These are phyloP conservation scores for Dallia pectoralis DNA, from an alignment of 2,797 vertebrate species.

Conservation along the genomic window DNA sequence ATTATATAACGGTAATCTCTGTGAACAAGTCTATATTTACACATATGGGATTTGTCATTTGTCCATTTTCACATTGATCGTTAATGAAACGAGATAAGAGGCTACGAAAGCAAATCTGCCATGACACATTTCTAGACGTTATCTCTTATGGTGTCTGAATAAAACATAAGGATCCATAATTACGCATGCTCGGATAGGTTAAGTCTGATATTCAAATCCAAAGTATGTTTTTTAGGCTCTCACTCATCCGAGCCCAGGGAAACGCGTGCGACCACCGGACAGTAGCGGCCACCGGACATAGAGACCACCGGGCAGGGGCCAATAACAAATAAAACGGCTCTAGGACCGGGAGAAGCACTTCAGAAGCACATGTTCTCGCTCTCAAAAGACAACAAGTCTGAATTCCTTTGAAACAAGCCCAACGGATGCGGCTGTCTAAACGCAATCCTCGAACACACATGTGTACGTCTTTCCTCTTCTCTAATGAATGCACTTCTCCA, in stretches of 20 bases:
- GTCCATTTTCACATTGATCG: background rate
- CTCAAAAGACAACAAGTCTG: slow-evolving; percentile 68
- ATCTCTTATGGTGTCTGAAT: slow-evolving; percentile 9
- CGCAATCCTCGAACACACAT: slow-evolving; percentile 10
- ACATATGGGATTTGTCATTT: background rate
- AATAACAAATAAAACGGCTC: too few relatives aligned
- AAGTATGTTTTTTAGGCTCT: background rate
- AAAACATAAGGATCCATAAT: slow-evolving; percentile 8
- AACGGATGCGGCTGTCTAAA: slow-evolving; percentile 45
- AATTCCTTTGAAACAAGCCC: slow-evolving; percentile 50
- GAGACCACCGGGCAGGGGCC: too few relatives aligned
- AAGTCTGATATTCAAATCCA: slow-evolving; percentile 27
- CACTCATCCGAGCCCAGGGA: background rate
- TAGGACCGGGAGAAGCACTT: slow-evolving; percentile 71
- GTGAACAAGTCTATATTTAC: too few relatives aligned
- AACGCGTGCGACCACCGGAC: background rate
- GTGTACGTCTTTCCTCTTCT: slow-evolving; percentile 4
- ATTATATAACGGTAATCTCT: too few relatives aligned
- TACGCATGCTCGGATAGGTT: slow-evolving; percentile 11
- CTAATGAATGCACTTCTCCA: background rate
- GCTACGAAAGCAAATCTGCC: background rate
- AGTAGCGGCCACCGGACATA: background rate
- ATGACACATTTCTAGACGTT: slow-evolving; percentile 1
- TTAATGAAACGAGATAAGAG: background rate
- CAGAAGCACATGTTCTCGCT: slow-evolving; percentile 65